Base-by-base conservation (phyloP, 2,113 vertebrate genomes). In the Entelurus aequoreus region DNA sequence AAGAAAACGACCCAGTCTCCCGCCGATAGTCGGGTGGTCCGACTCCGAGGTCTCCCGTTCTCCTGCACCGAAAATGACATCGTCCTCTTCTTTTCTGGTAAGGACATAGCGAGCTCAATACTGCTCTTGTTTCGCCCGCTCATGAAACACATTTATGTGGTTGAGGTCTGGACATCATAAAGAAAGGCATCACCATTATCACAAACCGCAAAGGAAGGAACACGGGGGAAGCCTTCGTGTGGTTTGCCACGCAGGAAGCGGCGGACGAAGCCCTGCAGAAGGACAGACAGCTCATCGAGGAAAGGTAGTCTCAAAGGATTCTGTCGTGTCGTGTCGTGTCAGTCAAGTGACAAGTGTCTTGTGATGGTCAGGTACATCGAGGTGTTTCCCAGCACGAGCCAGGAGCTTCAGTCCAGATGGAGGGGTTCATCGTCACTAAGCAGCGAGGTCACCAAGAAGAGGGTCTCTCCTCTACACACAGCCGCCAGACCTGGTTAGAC, bases 21-120 rank as follows among this genome's bases (percentile, higher is more conserved):
- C 4, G 74, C 78, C 2, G 86, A 66, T 0, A 91, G 92, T 0
- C 89, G 88, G 0, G 92, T 95, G 8, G 94, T 99, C 3, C 85
- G 90, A 1, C 80, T 99, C 61, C 71, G 92, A 64, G 97, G 97
- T 9, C 91, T 99, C 53, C 95, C 97, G 0, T 98, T 89, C 56
- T 90, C 75, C 64, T 92, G 88, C 84, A 92, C 81, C 0, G 87
- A 94, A 68, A 84, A 85, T 0, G 94, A 99, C 35, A 84, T 99
- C 0, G 1, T 54, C 0, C 73, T 86, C 6, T 99, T 98, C 71
- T 99, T 99, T 49, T 66, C 91, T 88, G 96, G 96, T 97, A 38
- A 2, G 12, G 13, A 36, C 19, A 2, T 15, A 28, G 35, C 1
- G 10, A 46, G 10, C 10, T 11, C 3, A 6, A 42, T 3, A 42